These are phyloP conservation scores for Ectemnius continuus DNA, from an alignment of 2,888 invertebrate species.

Conservation along the genomic window DNA sequence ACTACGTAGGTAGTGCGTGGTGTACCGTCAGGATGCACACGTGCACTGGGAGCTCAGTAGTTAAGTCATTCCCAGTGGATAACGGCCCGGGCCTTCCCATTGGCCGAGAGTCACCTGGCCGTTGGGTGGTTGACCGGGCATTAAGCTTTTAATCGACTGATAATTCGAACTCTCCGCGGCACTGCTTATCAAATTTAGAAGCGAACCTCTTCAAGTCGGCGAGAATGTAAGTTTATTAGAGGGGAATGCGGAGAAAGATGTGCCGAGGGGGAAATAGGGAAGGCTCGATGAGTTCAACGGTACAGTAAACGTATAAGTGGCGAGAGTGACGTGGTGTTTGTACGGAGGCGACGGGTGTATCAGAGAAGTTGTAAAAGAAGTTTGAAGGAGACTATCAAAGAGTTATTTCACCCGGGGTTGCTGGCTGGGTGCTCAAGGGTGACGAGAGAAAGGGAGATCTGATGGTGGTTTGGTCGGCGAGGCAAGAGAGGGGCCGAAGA, in stretches of 20 bases:
- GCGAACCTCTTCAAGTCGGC: too few relatives aligned
- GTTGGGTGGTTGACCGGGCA: slow-evolving; percentile 40
- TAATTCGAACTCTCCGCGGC: not conserved
- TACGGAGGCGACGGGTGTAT: not conserved
- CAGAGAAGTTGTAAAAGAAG: slow-evolving; percentile 14
- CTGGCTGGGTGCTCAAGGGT: too few relatives aligned
- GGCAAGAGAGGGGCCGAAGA: slow-evolving; percentile 48
- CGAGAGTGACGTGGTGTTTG: not conserved
- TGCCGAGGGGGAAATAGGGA: not conserved
- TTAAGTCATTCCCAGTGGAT: slow-evolving; percentile 33
- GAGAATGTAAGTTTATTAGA: too few relatives aligned
- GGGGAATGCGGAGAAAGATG: too few relatives aligned
- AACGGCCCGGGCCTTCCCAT: slow-evolving; percentile 19
- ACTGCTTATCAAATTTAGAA: too few relatives aligned
- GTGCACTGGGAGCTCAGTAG: slow-evolving; percentile 12
- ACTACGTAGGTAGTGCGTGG: not conserved
- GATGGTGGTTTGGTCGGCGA: not conserved
- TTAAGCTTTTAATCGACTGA: slow-evolving; percentile 23
- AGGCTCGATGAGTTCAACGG: not conserved
- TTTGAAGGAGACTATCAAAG: slow-evolving; percentile 4
- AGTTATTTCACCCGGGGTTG: too few relatives aligned
- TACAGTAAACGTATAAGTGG: slow-evolving; percentile 13
- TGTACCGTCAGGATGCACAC: not conserved
- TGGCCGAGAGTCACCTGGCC: slow-evolving; percentile 22
- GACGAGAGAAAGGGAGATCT: too few relatives aligned